Evolutionary conservation across 2,797 vertebrate species (phyloP).

Genomic region (Labroides dimidiatus): DNA sequence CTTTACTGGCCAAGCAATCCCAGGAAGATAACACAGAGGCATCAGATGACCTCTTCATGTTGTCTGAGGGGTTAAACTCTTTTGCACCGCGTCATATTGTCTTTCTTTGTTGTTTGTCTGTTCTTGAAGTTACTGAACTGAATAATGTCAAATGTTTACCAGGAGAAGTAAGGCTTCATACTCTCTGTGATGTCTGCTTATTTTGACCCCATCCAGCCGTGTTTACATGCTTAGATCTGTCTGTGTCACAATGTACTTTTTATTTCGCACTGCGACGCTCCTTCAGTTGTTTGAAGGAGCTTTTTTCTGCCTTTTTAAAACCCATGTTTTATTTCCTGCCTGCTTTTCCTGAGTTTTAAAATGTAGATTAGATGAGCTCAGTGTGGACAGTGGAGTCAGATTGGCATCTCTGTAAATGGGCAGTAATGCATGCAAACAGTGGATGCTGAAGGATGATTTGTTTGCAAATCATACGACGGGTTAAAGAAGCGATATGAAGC

Average conservation of each 20-base stretch:
- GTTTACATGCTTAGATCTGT: conserved; percentile 46
- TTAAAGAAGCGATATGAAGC: conserved; percentile 57
- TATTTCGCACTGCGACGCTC: conserved; percentile 49
- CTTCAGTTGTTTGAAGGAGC: conserved; percentile 31
- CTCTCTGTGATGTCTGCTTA: conserved; percentile 35
- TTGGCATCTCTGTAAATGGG: conserved; percentile 9
- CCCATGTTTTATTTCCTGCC: conserved; percentile 31
- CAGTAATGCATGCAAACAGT: conserved; percentile 63
- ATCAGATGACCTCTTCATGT: conserved; percentile 26
- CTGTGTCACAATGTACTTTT: conserved; percentile 37
- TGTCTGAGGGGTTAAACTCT: conserved; percentile 41
- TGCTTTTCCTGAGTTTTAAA: conserved; percentile 29
- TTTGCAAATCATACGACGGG: conserved; percentile 60
- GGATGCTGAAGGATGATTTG: conserved; percentile 55
- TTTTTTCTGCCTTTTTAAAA: conserved; percentile 29
- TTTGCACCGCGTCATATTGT: conserved; percentile 28
- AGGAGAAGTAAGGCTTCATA: conserved; percentile 2
- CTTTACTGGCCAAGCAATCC: conserved; percentile 45
- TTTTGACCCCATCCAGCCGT: conserved; percentile 45
- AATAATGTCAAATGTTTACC: conserved; percentile 21
- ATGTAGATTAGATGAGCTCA: conserved; percentile 8
- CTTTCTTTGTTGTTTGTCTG: conserved; percentile 50
- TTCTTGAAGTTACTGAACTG: conserved; percentile 24
- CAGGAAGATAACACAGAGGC: conserved; percentile 20
- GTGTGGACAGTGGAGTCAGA: not conserved